Conservation (phyloP, 2,113 vertebrate species). For the Synodontis membranacea region DNA sequence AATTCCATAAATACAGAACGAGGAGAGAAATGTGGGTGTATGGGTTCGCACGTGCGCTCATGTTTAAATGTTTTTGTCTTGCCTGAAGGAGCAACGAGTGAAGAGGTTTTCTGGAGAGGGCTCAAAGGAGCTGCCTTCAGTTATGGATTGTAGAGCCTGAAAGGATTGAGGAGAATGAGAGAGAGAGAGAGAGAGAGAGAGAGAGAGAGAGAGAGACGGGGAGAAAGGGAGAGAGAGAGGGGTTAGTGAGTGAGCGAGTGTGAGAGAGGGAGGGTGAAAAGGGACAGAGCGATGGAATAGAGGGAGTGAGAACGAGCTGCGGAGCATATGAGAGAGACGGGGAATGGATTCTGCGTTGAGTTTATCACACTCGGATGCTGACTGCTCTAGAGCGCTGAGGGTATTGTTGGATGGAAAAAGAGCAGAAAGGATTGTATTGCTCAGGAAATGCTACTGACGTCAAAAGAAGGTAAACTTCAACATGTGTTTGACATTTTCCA, state of each 20-base stretch:
- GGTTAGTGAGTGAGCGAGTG: constrained; percentile 6
- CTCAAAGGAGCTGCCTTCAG: constrained; percentile 47
- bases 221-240: background rate
- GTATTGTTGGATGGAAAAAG: background rate
- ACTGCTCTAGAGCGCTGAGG: constrained; percentile 2
- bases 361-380: constrained; percentile 23
- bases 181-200: constrained; percentile 26
- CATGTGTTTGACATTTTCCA: background rate
- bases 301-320: constrained; percentile 8
- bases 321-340: background rate
- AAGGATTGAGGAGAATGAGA: constrained; percentile 14
- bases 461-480: background rate
- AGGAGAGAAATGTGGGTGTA: background rate
- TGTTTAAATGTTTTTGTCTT: constrained; percentile 27
- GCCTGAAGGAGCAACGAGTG: constrained; percentile 23
- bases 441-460: background rate
- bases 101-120: constrained; percentile 41
- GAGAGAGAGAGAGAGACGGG: constrained; percentile 12
- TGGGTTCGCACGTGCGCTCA: background rate
- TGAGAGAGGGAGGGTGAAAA: constrained; percentile 21
- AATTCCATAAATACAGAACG: background rate
- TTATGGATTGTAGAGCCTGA: constrained; percentile 36
- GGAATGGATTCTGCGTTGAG: constrained; percentile 14
- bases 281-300: constrained; percentile 3
- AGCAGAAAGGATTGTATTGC: background rate